phyloP scores from a whole-genome alignment of 2,113 vertebrate genomes.

The Lycocorax pyrrhopterus region DNA sequence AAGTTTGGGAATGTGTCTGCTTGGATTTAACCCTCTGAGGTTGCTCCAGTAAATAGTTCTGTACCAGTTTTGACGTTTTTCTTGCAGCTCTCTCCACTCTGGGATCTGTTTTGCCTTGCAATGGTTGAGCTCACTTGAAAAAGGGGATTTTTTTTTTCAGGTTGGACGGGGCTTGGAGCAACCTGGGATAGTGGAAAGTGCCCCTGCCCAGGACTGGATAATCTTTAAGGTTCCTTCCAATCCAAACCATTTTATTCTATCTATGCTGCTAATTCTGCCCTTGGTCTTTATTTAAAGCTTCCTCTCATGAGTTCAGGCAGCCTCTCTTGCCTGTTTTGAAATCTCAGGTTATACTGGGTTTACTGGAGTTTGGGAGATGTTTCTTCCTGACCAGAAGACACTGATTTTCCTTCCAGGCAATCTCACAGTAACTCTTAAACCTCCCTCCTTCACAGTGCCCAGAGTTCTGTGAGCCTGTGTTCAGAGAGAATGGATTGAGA shows the following conservation, averaged over 20 bases:
- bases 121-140: neutral
- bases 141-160: neutral
- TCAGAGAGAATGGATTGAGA: neutral
- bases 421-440: neutral
- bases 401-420: neutral
- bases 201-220: neutral
- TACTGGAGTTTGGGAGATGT: neutral
- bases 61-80: neutral
- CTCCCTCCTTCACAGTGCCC: neutral
- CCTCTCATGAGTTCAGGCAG: neutral
- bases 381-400: neutral
- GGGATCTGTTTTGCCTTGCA: neutral
- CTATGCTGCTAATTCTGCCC: neutral
- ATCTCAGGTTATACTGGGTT: neutral
- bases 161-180: neutral
- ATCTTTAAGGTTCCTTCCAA: neutral
- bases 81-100: neutral
- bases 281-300: neutral
- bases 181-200: neutral
- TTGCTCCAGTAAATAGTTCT: neutral
- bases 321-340: neutral
- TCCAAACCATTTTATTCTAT: neutral
- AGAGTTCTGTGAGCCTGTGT: neutral
- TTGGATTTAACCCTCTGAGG: neutral
- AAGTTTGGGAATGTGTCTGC: neutral